Percentiles rank a stretch among this genome's conserved stretches.
These are phyloP conservation scores for Argyrosomus japonicus DNA, from an alignment of 2,113 vertebrate genomes.

Conservation along the genomic window DNA sequence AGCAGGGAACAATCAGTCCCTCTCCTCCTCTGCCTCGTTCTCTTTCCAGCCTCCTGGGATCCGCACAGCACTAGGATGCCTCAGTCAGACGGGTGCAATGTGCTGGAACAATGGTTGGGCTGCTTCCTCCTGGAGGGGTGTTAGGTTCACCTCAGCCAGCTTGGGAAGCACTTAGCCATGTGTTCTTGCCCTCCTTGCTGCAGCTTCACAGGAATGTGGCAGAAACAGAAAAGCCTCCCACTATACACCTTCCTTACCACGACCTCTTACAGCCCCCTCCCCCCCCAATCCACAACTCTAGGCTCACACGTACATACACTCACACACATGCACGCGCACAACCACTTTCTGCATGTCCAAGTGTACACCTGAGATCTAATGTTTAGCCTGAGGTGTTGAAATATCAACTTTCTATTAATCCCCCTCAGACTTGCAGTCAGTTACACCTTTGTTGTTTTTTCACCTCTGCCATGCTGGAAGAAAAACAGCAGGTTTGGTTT, in stretches of 20 bases:
- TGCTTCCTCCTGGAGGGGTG: constrained; percentile 72
- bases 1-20: constrained; percentile 79
- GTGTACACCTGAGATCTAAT: constrained; percentile 64
- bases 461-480: constrained; percentile 68
- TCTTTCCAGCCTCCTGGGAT: constrained; percentile 70
- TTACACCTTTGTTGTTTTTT: constrained; percentile 78
- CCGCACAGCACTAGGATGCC: constrained; percentile 70
- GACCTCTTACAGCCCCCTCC: constrained; percentile 4
- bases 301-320: constrained; percentile 10
- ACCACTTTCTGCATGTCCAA: constrained; percentile 43
- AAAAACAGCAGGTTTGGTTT: constrained; percentile 79
- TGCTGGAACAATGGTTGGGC: constrained; percentile 81
- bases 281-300: constrained; percentile 5
- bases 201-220: constrained; percentile 68
- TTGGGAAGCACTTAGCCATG: constrained; percentile 74
- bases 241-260: constrained; percentile 28
- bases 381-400: constrained; percentile 74
- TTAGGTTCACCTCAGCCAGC: constrained; percentile 76
- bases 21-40: constrained; percentile 72
- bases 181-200: constrained; percentile 62
- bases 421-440: constrained; percentile 72
- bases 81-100: constrained; percentile 80
- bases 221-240: constrained; percentile 46
- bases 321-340: constrained; percentile 29
- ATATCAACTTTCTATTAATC: constrained; percentile 75